Evolutionary conservation across 2,113 vertebrate species (phyloP).

Genomic region (Galbula dea): DNA sequence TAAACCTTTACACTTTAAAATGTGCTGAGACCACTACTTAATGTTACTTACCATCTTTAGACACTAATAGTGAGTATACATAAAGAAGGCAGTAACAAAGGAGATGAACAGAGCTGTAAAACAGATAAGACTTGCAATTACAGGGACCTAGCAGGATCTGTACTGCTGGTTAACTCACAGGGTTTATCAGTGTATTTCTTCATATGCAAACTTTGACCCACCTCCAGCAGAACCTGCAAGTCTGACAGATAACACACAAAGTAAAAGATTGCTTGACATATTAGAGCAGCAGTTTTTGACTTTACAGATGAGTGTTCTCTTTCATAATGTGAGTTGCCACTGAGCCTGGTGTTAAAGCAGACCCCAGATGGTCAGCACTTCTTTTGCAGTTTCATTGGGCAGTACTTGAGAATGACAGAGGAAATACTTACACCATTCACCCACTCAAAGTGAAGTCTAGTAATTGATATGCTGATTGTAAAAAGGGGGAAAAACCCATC

Average conservation of each 20-base stretch:
- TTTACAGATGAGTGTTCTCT: constrained; percentile 25
- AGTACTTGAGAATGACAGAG: not conserved
- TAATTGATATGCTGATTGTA: not conserved
- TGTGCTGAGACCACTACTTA: not conserved
- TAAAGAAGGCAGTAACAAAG: not conserved
- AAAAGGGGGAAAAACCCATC: not conserved
- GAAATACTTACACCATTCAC: not conserved
- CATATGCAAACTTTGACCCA: constrained; percentile 43
- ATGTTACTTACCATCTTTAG: not conserved
- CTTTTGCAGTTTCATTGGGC: not conserved
- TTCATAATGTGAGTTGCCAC: constrained; percentile 63
- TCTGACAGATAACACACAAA: not conserved
- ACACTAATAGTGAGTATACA: not conserved
- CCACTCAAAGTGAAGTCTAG: not conserved
- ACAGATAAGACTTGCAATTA: not conserved
- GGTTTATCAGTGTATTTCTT: not conserved
- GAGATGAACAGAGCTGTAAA: not conserved
- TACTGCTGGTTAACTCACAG: not conserved
- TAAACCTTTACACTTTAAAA: not conserved
- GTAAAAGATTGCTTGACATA: constrained; percentile 25
- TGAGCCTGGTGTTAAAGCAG: not conserved
- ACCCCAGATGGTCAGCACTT: not conserved
- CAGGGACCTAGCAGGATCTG: not conserved
- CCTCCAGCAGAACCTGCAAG: not conserved
- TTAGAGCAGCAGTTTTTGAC: constrained; percentile 18